These are phyloP conservation scores for Eristalis tenax DNA, from an alignment of 2,888 invertebrate genomes.

Conservation along the genomic window DNA sequence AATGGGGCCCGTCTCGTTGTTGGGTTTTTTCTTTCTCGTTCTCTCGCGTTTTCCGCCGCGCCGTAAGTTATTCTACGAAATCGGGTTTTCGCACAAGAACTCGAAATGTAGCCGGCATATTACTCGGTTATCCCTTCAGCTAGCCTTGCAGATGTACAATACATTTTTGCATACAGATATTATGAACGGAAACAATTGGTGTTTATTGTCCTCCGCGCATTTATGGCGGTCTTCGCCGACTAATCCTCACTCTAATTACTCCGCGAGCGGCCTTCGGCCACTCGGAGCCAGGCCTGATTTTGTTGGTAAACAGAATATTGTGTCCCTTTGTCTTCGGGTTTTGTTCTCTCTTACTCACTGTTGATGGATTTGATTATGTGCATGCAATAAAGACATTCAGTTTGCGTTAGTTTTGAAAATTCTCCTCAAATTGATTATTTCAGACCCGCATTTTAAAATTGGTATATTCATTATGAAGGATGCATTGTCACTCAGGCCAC, in stretches of 20 bases:
- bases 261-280: constrained; percentile 32
- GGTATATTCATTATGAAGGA: background rate
- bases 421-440: background rate
- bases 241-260: constrained; percentile 43
- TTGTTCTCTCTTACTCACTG: constrained; percentile 37
- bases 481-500: constrained; percentile 1
- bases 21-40: constrained; percentile 12
- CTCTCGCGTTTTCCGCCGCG: background rate
- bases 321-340: constrained; percentile 43
- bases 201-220: constrained; percentile 43
- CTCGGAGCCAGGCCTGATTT: constrained; percentile 35
- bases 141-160: background rate
- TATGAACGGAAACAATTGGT: constrained; percentile 11
- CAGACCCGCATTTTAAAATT: background rate
- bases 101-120: background rate
- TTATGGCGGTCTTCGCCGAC: constrained; percentile 28
- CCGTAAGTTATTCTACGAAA: constrained; percentile 48
- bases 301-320: constrained; percentile 58
- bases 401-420: constrained; percentile 18
- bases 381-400: constrained; percentile 40
- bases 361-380: constrained; percentile 55
- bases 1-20: background rate
- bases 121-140: background rate
- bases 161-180: background rate
- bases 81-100: constrained; percentile 2